These are phyloP conservation scores for Okamejei kenojei DNA, from an alignment of 2,797 vertebrate genomes.

Conservation along the genomic window DNA sequence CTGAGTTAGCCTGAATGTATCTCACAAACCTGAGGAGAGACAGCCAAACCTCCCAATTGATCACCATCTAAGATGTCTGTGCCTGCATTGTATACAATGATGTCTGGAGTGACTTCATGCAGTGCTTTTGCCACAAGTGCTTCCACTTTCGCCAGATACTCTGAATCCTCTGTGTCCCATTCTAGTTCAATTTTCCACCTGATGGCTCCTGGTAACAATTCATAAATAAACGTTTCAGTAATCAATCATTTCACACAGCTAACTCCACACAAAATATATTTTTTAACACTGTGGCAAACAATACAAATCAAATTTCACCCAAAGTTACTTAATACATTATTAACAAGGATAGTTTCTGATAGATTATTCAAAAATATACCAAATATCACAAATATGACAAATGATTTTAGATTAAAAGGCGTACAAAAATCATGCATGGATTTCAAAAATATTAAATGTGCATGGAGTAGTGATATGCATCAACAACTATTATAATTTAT, in stretches of 20 bases:
- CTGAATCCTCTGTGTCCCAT: conserved; percentile 82
- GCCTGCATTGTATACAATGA: conserved; percentile 87
- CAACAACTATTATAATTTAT: neutral
- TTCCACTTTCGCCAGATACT: conserved; percentile 84
- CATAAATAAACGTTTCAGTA: conserved; percentile 3
- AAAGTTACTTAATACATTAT: neutral
- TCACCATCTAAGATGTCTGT: conserved; percentile 88
- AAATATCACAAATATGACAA: conserved; percentile 7
- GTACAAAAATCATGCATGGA: neutral
- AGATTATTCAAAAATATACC: neutral
- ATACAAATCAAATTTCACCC: neutral
- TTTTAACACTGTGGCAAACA: neutral
- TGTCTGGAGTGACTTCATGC: conserved; percentile 71
- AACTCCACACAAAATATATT: neutral
- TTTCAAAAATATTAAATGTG: neutral
- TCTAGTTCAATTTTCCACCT: conserved; percentile 83
- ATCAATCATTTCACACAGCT: conserved; percentile 17
- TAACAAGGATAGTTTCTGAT: neutral
- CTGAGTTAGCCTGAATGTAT: no score
- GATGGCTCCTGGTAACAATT: conserved; percentile 71
- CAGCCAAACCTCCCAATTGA: conserved; percentile 81
- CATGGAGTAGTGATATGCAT: no score
- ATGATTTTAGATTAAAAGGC: neutral
- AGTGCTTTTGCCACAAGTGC: conserved; percentile 69
- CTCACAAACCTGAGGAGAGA: conserved; percentile 78